Percentiles rank a stretch among this genome's conserved stretches.
Evolutionary conservation across 2,113 vertebrate genomes (phyloP).

Genomic region (Solenodon paradoxus): DNA sequence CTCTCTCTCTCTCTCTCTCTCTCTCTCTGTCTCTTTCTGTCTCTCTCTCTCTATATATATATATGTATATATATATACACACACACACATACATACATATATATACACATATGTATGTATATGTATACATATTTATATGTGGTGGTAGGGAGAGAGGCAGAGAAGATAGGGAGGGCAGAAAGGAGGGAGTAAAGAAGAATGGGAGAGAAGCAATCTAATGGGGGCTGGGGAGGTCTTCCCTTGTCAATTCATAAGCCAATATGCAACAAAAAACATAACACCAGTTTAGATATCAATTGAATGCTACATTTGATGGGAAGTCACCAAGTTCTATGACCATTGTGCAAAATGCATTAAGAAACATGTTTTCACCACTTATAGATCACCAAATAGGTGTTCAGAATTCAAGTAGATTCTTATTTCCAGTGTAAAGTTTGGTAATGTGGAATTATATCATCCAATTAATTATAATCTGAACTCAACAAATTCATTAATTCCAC

Average conservation of each 20-base stretch:
- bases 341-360: conserved; percentile 6
- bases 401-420: neutral
- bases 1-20: too few relatives aligned
- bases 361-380: neutral
- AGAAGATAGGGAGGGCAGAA: accelerated
- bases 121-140: too few relatives aligned
- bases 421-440: conserved; percentile 30
- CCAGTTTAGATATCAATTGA: neutral
- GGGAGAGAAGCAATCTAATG: neutral
- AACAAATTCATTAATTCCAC: neutral
- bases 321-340: neutral
- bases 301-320: neutral
- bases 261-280: neutral
- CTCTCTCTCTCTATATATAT: too few relatives aligned
- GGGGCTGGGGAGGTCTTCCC: neutral
- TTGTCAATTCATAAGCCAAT: neutral
- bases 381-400: neutral
- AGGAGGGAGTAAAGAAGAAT: accelerated
- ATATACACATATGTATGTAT: too few relatives aligned
- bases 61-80: too few relatives aligned
- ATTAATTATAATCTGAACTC: conserved; percentile 19
- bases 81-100: too few relatives aligned
- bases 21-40: too few relatives aligned
- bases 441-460: neutral
- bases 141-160: too few relatives aligned